Evolutionary conservation across 2,888 invertebrate genomes (phyloP), one percentile per base, ranked within the genome.

Genomic region (Heterodera filipjevi): DNA sequence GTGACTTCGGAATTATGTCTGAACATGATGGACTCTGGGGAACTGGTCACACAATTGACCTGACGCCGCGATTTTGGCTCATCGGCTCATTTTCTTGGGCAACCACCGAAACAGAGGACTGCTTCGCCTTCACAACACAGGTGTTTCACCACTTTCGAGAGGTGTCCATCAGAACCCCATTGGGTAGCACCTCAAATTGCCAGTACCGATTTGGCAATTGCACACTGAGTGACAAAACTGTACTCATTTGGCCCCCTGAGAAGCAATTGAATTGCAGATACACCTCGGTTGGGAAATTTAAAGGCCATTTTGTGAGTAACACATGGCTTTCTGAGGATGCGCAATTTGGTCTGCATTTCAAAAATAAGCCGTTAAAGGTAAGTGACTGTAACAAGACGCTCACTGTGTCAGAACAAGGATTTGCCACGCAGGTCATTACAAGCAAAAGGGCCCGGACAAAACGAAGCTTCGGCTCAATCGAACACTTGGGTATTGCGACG

Each of bases 81-180:
- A 35, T 71, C 2, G 72, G 72, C 3, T 71, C 72, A 22, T 71
- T 71, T 33, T 71, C 49, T 19, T 71, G 72, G 72, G 2, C 72
- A 3, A 8, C 0, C 19, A 32, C 32, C 1, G 16, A 71, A 35
- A 30, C 30, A 0, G 39, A 71, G 14, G 53, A 71, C 32, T 71
- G 72, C 3, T 71, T 71, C 32, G 32, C 32, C 8, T 71, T 71
- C 19, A 39, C 19, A 19, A 22, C 53, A 1, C 14, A 35, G 16
- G 53, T 71, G 19, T 49, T 30, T 8, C 33, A 33, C 3, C 72
- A 71, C 16, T 71, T 46, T 46, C 39, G 72, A 22, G 72, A 71
- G 16, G 6, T 12, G 39, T 30, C 49, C 14, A 39, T 71, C 30
- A 53, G 39, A 71, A 35, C 72, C 3, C 53, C 72, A 12, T 3